phyloP scores from a whole-genome alignment of 2,113 vertebrate genomes.

The Furnarius figulus region DNA sequence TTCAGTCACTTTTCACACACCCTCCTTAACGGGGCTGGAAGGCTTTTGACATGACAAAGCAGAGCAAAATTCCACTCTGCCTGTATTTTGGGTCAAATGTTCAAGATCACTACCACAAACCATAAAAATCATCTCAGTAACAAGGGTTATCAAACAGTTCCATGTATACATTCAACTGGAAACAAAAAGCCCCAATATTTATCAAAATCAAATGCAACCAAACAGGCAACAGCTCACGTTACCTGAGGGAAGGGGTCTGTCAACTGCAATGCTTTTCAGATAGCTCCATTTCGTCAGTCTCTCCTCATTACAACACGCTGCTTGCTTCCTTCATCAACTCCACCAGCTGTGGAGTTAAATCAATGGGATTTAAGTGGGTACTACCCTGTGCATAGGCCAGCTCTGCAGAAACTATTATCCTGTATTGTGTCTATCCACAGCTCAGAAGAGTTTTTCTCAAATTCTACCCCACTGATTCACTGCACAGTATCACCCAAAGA shows the following conservation, averaged over 20 bases:
- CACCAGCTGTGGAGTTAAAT: neutral
- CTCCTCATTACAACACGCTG: fast-evolving
- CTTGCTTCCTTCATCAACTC: neutral
- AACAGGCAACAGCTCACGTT: neutral
- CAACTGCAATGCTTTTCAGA: neutral
- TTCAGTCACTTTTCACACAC: neutral
- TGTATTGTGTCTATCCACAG: neutral
- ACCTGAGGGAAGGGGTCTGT: neutral
- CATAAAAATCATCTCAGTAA: neutral
- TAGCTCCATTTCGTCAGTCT: neutral
- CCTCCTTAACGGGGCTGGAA: neutral
- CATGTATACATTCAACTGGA: neutral
- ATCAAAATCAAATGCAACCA: neutral
- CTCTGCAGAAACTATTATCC: neutral
- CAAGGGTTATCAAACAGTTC: neutral
- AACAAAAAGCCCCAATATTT: neutral
- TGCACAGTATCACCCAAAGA: neutral
- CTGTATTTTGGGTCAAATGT: neutral
- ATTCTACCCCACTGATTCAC: neutral
- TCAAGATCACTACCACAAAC: neutral
- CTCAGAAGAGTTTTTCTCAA: neutral
- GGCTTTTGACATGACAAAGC: neutral
- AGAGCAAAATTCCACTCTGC: neutral
- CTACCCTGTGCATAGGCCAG: neutral
- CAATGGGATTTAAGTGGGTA: neutral